Conservation (phyloP, 2,113 vertebrate genomes). For the Etia nguti region DNA sequence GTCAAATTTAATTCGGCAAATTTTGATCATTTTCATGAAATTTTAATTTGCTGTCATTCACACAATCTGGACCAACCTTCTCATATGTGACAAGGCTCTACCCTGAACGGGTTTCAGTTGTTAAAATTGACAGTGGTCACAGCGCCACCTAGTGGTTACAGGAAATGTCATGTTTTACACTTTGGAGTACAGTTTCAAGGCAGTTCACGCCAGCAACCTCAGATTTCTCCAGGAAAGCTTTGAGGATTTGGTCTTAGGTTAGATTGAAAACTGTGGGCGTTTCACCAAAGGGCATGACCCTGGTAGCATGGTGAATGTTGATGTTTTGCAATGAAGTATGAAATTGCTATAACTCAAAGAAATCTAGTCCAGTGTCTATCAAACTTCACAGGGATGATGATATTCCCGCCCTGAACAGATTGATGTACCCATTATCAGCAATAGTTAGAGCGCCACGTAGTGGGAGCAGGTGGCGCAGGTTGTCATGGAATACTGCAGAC, state of each 20-base stretch:
- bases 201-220: background rate
- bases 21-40: background rate
- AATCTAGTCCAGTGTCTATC: background rate
- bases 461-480: background rate
- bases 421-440: background rate
- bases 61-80: background rate
- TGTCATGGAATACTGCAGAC: background rate
- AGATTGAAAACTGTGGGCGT: background rate
- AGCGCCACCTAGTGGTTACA: background rate
- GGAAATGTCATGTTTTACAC: background rate
- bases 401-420: background rate
- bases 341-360: background rate
- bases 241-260: background rate
- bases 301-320: background rate
- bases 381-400: background rate
- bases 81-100: background rate
- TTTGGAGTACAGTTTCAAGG: background rate
- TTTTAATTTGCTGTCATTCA: background rate
- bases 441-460: background rate
- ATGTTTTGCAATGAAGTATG: background rate
- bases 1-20: rapidly evolving
- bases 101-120: background rate
- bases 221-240: background rate
- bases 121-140: background rate
- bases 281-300: rapidly evolving